Percentiles rank a stretch among this genome's conserved stretches.
These are phyloP conservation scores for Trematomus bernacchii DNA, from an alignment of 2,797 vertebrate genomes.

Conservation along the genomic window DNA sequence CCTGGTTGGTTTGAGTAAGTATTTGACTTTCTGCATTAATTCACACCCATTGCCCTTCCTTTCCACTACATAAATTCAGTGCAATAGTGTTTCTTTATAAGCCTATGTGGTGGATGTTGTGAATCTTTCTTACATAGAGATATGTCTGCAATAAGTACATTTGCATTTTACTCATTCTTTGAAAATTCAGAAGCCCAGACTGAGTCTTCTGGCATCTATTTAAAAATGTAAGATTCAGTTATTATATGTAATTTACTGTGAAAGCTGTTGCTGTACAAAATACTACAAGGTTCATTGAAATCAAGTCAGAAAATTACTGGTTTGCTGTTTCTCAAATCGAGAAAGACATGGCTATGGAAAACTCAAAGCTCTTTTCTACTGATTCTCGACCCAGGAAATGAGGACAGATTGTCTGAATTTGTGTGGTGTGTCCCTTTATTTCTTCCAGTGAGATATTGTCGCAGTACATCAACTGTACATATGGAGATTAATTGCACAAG, in stretches of 20 bases:
- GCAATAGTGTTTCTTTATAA: background rate
- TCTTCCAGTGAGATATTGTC: constrained; percentile 61
- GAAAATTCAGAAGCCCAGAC: background rate
- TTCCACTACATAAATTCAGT: background rate
- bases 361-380: constrained; percentile 35
- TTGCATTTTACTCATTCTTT: constrained; percentile 21
- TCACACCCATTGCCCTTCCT: background rate
- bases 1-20: background rate
- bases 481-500: constrained; percentile 72
- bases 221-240: constrained; percentile 15
- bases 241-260: constrained; percentile 28
- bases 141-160: constrained; percentile 2
- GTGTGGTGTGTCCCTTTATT: constrained; percentile 68
- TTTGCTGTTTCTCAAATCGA: constrained; percentile 45
- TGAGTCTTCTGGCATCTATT: constrained; percentile 12
- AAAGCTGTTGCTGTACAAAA: constrained; percentile 28
- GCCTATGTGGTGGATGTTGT: constrained; percentile 2
- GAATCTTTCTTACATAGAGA: background rate
- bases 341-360: constrained; percentile 37
- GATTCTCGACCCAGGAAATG: constrained; percentile 60
- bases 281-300: constrained; percentile 29
- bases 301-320: constrained; percentile 28
- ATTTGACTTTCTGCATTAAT: background rate
- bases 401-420: constrained; percentile 72
- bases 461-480: constrained; percentile 59